Evolutionary conservation across 2,888 invertebrate genomes (phyloP).

Genomic region (Cephus pygmeus): DNA sequence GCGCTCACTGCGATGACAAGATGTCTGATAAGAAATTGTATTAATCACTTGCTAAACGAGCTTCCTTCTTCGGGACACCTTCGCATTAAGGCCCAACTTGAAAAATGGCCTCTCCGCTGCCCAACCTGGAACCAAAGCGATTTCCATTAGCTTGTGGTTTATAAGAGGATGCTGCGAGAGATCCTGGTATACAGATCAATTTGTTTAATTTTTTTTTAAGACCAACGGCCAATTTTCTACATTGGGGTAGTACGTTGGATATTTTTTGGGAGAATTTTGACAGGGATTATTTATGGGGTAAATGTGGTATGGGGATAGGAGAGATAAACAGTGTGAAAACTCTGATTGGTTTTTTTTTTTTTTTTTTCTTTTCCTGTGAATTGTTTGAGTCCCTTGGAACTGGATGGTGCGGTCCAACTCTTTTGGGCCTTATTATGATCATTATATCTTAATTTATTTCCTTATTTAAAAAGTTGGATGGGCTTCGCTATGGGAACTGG

Average conservation of each 20-base stretch:
- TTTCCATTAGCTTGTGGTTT: neutral
- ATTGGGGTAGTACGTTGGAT: neutral
- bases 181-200: neutral
- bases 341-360: neutral
- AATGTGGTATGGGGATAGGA: neutral
- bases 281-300: neutral
- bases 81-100: slow-evolving; percentile 10
- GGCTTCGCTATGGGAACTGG: slow-evolving; percentile 23
- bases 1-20: slow-evolving; percentile 39
- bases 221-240: neutral
- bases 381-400: neutral
- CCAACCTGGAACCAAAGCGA: neutral
- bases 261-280: neutral
- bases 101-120: slow-evolving; percentile 2
- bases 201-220: neutral
- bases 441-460: slow-evolving; percentile 56
- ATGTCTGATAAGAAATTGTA: slow-evolving; percentile 48
- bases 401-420: neutral
- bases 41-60: slow-evolving; percentile 52
- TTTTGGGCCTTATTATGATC: slow-evolving; percentile 50
- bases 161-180: neutral
- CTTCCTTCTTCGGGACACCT: slow-evolving; percentile 23
- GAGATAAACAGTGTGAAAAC: neutral
- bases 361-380: neutral
- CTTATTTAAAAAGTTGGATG: slow-evolving; percentile 44